These are phyloP conservation scores for Carettochelys insculpta DNA, from an alignment of 2,113 vertebrate species.

Conservation along the genomic window DNA sequence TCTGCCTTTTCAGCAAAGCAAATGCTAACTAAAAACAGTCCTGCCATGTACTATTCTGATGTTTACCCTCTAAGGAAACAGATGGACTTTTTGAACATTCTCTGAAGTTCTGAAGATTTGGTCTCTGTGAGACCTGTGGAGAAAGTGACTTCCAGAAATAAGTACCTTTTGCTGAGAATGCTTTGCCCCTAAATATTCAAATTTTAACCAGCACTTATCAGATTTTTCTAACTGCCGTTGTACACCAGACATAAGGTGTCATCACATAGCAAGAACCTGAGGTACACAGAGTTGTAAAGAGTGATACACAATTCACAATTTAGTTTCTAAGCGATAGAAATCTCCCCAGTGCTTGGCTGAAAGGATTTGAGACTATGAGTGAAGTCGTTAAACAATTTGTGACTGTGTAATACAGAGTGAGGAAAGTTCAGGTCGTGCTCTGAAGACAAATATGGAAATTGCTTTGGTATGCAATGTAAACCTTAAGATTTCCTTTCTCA, in stretches of 20 bases:
- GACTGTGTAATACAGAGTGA: neutral
- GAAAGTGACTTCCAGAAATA: neutral
- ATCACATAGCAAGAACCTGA: neutral
- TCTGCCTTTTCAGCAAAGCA: neutral
- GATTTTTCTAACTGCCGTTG: neutral
- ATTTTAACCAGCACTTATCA: neutral
- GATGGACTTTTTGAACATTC: neutral
- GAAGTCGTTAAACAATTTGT: neutral
- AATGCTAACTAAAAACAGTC: neutral
- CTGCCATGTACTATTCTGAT: neutral
- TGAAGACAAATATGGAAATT: slow-evolving; percentile 19
- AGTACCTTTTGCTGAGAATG: neutral
- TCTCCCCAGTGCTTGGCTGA: neutral
- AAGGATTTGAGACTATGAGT: neutral
- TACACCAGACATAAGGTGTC: fast-evolving
- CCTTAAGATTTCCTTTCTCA: neutral
- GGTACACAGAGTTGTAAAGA: neutral
- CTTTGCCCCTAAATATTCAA: neutral
- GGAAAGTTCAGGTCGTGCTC: neutral
- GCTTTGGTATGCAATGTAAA: neutral
- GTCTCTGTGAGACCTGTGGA: fast-evolving
- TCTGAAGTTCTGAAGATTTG: neutral
- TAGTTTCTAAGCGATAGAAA: neutral
- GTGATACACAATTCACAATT: neutral
- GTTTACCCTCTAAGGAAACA: neutral